These are phyloP conservation scores for Fistularia tabacaria DNA, from an alignment of 2,797 vertebrate genomes.

Conservation along the genomic window DNA sequence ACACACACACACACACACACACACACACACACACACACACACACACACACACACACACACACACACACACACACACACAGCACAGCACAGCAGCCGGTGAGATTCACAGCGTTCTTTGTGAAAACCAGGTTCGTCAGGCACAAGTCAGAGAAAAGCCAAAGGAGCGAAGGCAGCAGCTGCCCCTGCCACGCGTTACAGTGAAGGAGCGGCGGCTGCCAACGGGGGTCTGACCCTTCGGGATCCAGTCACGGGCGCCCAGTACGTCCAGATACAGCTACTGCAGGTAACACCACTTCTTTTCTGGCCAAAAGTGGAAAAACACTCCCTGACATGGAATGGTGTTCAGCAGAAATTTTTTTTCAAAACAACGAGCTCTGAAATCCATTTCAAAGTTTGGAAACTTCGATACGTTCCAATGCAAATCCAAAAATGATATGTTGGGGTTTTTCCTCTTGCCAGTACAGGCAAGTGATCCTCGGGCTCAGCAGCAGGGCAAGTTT, in stretches of 20 bases:
- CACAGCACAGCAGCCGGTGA: not conserved
- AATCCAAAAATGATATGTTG: no score
- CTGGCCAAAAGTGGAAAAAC: no score
- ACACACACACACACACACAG: not conserved
- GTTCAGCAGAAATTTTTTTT: no score
- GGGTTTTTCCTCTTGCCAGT: no score
- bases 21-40: not conserved
- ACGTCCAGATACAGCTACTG: constrained; percentile 89
- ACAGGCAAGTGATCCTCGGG: no score
- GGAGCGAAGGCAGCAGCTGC: constrained; percentile 62
- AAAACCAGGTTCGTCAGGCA: constrained; percentile 68
- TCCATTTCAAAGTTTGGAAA: no score
- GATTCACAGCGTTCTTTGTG: not conserved
- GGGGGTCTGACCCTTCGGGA: constrained; percentile 81
- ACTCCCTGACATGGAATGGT: no score
- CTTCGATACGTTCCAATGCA: no score
- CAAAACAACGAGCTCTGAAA: no score
- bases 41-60: not conserved
- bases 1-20: not conserved
- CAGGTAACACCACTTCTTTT: constrained; percentile 76
- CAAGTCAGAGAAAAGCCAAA: constrained; percentile 80
- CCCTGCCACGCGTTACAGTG: constrained; percentile 66
- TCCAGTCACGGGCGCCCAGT: constrained; percentile 80
- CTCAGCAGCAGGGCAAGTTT: no score
- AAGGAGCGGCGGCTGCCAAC: constrained; percentile 70